Evolutionary conservation across 1,140 invertebrate species (phyloP), one percentile per base, ranked within the genome.

Genomic region (Hylaeus anthracinus): DNA sequence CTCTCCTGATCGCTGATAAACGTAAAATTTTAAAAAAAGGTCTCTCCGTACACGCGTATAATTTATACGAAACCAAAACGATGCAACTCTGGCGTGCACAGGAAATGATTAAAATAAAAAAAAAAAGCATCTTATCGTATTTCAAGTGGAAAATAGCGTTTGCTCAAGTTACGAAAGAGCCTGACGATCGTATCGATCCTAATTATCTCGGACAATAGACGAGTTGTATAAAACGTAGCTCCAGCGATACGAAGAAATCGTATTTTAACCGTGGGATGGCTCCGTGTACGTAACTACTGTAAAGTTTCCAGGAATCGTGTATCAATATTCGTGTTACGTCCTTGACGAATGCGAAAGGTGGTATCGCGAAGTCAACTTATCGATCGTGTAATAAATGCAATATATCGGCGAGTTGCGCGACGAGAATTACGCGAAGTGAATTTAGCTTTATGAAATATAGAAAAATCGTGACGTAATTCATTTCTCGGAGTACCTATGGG

Each of bases 311-410:
- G 45, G 65, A 67, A 70, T 70, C 8, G 26, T 37, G 9, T 74
- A 76, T 76, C 51, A 1, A 43, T 45, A 72, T 65, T 74, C 63
- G 51, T 8, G n/a, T 53, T 53, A 58, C 37, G 70, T 63, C 37
- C 1, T 26, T 26, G 14, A 10, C 37, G 2, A 5, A 5, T 3
- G 39, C 12, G 14, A 43, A 67, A 67, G 4, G 12, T 45, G 53
- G 14, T 37, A 37, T 12, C 15, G 14, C 3, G 5, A 3, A 15
- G 8, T n/a, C 37, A 12, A 51, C 51, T 5, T 66, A 37, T 37
- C 37, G 51, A 66, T 56, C 15, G 14, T 15, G 5, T 58, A 55
- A 53, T 76, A 76, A 76, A 66, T 76, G n/a, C 73, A 48, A 58
- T 26, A 12, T n/a, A 12, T 41, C 6, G 10, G 14, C 48, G 3